Evolutionary conservation across 1,140 invertebrate genomes (phyloP).

Genomic region (Berghia stephanieae): DNA sequence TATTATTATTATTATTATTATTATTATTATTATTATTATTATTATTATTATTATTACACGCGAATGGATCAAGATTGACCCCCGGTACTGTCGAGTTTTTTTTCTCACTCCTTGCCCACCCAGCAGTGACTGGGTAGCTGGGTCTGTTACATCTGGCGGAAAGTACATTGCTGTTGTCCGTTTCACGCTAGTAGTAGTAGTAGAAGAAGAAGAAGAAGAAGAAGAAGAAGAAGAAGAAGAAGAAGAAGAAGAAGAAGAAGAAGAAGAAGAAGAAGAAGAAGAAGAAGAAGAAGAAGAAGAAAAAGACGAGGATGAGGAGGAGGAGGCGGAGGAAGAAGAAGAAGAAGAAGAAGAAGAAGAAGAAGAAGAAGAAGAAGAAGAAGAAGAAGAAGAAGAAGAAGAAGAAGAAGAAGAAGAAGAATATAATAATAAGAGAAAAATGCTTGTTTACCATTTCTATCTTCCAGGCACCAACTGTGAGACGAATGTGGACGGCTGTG

Average conservation of each 20-base stretch:
- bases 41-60: not conserved
- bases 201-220: not conserved
- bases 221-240: not conserved
- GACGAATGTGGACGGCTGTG: constrained; percentile 23
- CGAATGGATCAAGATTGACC: not conserved
- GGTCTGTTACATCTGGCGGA: too few species aligned
- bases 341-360: not conserved
- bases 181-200: not conserved
- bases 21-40: not conserved
- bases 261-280: not conserved
- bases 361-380: not conserved
- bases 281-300: not conserved
- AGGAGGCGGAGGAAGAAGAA: too few species aligned
- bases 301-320: too few species aligned
- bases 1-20: not conserved
- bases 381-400: too few species aligned
- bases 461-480: constrained; percentile 22
- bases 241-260: constrained; percentile 14
- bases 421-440: too few species aligned
- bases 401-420: too few species aligned
- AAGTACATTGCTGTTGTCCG: too few species aligned
- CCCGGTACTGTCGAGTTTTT: too few species aligned
- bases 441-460: not conserved
- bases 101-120: too few species aligned
- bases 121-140: too few species aligned